phyloP scores from a whole-genome alignment of 2,797 vertebrate genomes.

The Lateolabrax maculatus region DNA sequence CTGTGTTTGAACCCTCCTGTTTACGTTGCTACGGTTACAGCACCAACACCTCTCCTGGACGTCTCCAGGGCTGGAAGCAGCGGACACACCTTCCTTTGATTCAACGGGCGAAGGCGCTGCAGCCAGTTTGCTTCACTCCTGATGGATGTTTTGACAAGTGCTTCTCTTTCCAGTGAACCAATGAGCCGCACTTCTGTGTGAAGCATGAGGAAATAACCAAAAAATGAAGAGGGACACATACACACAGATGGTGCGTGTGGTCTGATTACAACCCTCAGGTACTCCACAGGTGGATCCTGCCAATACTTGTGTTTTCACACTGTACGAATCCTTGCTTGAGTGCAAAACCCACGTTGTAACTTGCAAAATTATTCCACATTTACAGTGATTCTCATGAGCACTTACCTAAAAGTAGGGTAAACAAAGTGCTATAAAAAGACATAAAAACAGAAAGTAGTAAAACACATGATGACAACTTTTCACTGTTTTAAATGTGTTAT shows the following conservation, averaged over 20 bases:
- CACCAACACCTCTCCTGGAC: conserved; percentile 72
- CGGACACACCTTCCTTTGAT: conserved; percentile 83
- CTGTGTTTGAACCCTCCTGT: conserved; percentile 78
- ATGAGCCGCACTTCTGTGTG: conserved; percentile 56
- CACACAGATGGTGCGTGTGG: conserved; percentile 8
- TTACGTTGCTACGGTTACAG: conserved; percentile 77
- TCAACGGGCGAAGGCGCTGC: conserved; percentile 48
- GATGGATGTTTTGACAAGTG: conserved; percentile 76
- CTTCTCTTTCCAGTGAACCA: conserved; percentile 61
- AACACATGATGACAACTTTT: not conserved
- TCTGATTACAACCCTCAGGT: conserved; percentile 30
- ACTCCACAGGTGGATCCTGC: not conserved
- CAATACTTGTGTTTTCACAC: not conserved
- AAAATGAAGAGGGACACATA: conserved; percentile 30
- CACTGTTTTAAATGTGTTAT: not conserved
- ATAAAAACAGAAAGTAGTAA: not conserved
- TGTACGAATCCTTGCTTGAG: not conserved
- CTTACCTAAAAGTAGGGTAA: not conserved
- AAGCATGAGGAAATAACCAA: conserved; percentile 60
- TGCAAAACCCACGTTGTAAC: conserved; percentile 8
- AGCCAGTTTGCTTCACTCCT: conserved; percentile 45
- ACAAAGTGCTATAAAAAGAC: not conserved
- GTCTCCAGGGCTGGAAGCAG: conserved; percentile 62
- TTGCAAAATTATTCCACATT: not conserved
- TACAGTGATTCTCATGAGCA: too few relatives aligned